phyloP scores from a whole-genome alignment of 2,888 invertebrate genomes.

The Altica lythri region DNA sequence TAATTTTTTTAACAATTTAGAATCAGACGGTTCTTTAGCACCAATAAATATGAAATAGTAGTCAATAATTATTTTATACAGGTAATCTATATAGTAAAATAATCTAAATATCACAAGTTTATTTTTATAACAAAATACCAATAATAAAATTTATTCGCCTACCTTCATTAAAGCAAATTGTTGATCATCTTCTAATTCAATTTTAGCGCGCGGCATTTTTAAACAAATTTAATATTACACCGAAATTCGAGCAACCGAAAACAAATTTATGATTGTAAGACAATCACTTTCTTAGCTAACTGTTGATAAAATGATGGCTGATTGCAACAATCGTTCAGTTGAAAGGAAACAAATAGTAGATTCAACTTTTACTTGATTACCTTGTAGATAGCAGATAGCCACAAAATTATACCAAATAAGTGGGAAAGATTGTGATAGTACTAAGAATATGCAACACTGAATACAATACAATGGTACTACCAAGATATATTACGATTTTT shows the following conservation, averaged over 20 bases:
- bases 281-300: too few species aligned
- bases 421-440: neutral
- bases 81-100: too few species aligned
- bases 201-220: slow-evolving; percentile 32
- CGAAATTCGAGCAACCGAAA: too few species aligned
- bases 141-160: slow-evolving; percentile 48
- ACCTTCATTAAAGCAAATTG: slow-evolving; percentile 80
- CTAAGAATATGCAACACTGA: neutral
- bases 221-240: slow-evolving; percentile 11
- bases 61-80: too few species aligned
- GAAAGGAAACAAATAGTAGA: too few species aligned
- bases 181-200: slow-evolving; percentile 70
- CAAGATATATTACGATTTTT: too few species aligned
- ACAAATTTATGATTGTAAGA: too few species aligned
- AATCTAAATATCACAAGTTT: too few species aligned
- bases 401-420: neutral
- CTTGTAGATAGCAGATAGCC: slow-evolving; percentile 12
- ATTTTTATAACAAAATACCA: slow-evolving; percentile 1
- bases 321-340: slow-evolving; percentile 16
- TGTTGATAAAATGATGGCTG: neutral
- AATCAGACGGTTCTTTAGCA: too few species aligned
- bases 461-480: too few species aligned
- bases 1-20: too few species aligned
- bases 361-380: slow-evolving; percentile 20
- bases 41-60: too few species aligned